Base-by-base conservation (phyloP, 2,113 vertebrate species). In the Menura novaehollandiae region DNA sequence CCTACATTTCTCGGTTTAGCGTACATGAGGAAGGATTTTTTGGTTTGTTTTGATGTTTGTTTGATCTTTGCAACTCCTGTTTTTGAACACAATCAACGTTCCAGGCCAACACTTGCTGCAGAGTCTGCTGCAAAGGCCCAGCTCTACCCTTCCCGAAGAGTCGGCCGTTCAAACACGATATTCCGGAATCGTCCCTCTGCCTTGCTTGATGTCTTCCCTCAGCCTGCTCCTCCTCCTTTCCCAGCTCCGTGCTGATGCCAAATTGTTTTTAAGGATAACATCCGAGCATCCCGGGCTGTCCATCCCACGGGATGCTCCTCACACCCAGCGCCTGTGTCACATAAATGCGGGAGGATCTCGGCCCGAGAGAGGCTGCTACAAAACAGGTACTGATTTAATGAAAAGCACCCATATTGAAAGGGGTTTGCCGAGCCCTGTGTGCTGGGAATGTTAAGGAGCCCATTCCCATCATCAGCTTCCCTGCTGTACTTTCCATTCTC, bases 401-500 rank as follows among this genome's bases (percentile, higher is more conserved):
- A 88, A 94, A 91, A 92, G 79, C 88, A 53, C 67, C 47, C 44
- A 75, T 89, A 85, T 15, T 89, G 91, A 85, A 94, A 89, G 82
- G 89, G 91, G 75, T 88, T 93, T 93, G 90, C 95, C 64, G 64
- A 93, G 88, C 71, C 52, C 51, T 64, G n/a, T 88, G 96, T 97
- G 96, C 85, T 52, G 59, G 66, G 95, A 97, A 97, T 97, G 78
- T 46, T 93, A 97, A 97, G 91, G 74, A 97, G 75, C 86, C 23
- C 32, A 7, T 89, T 78, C 83, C 69, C 68, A 17, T 63, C 96
- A 96, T 66, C 91, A 91, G 89, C 91, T 77, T 92, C 83, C 73
- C 95, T 49, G 72, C 91, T 85, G n/a, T 4, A 35, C 46, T 80
- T 78, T 44, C 91, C 59, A 10, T 55, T 79, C 49, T 60, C 92